Conservation (phyloP, 1,140 invertebrate genomes). For the Calycopis cecrops region DNA sequence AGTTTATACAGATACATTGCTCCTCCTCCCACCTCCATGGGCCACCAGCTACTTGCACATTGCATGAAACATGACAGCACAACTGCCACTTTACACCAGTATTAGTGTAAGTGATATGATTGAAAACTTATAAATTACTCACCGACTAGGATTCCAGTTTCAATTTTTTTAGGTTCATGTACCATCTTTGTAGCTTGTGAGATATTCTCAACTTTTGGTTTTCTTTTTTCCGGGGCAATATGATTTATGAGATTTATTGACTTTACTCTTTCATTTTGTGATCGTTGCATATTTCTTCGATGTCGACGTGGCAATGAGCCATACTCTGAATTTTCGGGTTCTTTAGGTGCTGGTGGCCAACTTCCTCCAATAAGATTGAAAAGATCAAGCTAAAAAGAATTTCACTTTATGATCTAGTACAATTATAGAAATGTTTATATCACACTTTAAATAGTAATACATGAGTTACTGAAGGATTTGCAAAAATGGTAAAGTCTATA, state of each 20-base stretch:
- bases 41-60: too few species aligned
- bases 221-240: constrained; percentile 50
- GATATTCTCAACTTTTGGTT: constrained; percentile 24
- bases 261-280: constrained; percentile 52
- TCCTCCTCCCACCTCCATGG: too few species aligned
- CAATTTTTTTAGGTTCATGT: constrained; percentile 61
- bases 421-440: too few species aligned
- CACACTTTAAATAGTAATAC: too few species aligned
- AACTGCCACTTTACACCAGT: too few species aligned
- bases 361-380: constrained; percentile 61
- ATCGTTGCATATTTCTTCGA: constrained; percentile 53
- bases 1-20: too few species aligned
- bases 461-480: too few species aligned
- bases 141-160: constrained; percentile 65
- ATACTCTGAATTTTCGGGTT: constrained; percentile 52
- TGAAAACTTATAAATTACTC: too few species aligned
- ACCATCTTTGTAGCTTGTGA: constrained; percentile 55
- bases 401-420: too few species aligned
- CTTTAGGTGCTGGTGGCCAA: constrained; percentile 63
- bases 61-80: too few species aligned
- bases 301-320: constrained; percentile 41
- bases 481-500: not conserved
- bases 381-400: constrained; percentile 53
- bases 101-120: too few species aligned
- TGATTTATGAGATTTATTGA: constrained; percentile 61